Conservation (phyloP, 2,888 invertebrate genomes). For the Panzeria rudis region DNA sequence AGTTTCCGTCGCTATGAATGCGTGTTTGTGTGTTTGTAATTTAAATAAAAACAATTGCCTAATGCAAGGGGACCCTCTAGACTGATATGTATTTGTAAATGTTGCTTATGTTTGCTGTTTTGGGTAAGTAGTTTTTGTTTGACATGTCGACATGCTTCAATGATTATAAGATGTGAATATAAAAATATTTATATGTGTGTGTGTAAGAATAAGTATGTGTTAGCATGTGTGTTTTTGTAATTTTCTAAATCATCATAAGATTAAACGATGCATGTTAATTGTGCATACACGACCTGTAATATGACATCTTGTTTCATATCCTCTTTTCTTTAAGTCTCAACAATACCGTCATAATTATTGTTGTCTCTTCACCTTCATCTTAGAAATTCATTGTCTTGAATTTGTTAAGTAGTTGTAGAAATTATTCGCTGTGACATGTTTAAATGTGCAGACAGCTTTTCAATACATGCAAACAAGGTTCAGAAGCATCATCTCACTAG, state of each 20-base stretch:
- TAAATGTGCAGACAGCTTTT: neutral
- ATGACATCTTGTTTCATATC: slow-evolving; percentile 3
- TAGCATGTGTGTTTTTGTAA: neutral
- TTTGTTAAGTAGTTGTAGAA: neutral
- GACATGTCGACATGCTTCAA: slow-evolving; percentile 54
- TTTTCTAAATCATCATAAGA: slow-evolving; percentile 46
- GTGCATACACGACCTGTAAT: slow-evolving; percentile 27
- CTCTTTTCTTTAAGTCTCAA: neutral
- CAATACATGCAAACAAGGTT: neutral
- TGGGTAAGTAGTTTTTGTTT: slow-evolving; percentile 44
- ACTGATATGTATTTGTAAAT: neutral
- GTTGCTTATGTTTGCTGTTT: neutral
- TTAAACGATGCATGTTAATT: slow-evolving; percentile 59
- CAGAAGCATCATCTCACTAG: neutral
- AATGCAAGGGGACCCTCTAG: neutral
- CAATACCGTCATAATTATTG: neutral
- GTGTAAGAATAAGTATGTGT: neutral
- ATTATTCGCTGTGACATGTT: neutral
- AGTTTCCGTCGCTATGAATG: neutral
- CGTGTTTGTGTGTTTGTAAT: neutral
- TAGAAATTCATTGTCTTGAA: neutral
- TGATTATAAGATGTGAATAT: neutral
- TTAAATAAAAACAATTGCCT: neutral
- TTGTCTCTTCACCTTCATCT: neutral
- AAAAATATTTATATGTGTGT: neutral